Evolutionary conservation across 2,888 invertebrate genomes (phyloP).

Genomic region (Koerneria pararmatus): DNA sequence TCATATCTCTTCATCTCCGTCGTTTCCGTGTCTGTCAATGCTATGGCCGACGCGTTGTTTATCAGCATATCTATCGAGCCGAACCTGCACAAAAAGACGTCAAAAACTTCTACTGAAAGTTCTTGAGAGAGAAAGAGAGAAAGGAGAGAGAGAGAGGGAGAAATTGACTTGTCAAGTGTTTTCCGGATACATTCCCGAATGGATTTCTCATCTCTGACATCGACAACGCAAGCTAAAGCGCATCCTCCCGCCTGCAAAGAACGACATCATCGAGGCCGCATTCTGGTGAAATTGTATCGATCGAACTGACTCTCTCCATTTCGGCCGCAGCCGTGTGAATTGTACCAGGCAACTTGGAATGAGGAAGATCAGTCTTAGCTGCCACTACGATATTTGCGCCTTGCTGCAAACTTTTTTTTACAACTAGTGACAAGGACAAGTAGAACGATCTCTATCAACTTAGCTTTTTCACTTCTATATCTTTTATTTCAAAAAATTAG

Average conservation of each 20-base stretch:
- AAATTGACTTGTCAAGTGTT: slow-evolving; percentile 60
- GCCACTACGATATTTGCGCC: slow-evolving; percentile 87
- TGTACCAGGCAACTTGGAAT: slow-evolving; percentile 86
- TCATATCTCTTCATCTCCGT: slow-evolving; percentile 88
- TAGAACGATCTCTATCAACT: too few relatives aligned
- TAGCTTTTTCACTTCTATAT: too few relatives aligned
- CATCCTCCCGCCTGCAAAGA: slow-evolving; percentile 38
- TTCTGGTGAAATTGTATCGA: neutral
- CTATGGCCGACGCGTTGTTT: slow-evolving; percentile 93
- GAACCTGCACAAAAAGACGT: slow-evolving; percentile 66
- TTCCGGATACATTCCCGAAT: slow-evolving; percentile 60
- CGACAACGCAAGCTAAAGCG: slow-evolving; percentile 71
- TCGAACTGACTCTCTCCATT: slow-evolving; percentile 65
- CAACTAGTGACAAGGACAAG: too few relatives aligned
- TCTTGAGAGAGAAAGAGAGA: neutral
- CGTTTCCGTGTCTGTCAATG: slow-evolving; percentile 60
- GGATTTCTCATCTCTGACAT: slow-evolving; percentile 79
- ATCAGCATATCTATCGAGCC: slow-evolving; percentile 88
- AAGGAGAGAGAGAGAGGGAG: neutral
- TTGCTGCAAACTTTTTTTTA: slow-evolving; percentile 68
- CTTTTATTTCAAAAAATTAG: too few relatives aligned
- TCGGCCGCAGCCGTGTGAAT: slow-evolving; percentile 86
- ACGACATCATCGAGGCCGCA: neutral
- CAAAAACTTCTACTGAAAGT: neutral
- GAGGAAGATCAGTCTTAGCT: slow-evolving; percentile 83